Evolutionary conservation across 1,140 invertebrate species (phyloP).

Genomic region (Myzus persicae): DNA sequence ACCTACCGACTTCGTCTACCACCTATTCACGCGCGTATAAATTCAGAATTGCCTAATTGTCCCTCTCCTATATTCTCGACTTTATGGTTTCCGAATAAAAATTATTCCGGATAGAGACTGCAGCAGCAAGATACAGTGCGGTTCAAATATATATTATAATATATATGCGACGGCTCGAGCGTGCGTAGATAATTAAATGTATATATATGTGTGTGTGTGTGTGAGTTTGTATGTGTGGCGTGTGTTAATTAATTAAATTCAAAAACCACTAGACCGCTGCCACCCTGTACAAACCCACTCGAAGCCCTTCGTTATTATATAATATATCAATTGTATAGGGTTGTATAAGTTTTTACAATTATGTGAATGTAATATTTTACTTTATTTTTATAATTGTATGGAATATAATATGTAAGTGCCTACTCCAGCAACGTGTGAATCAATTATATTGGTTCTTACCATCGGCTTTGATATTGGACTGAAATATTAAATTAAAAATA

Average conservation of each 20-base stretch:
- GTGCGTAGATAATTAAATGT: background rate
- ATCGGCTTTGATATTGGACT: background rate
- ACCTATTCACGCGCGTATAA: background rate
- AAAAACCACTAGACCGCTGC: constrained; percentile 45
- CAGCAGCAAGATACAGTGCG: background rate
- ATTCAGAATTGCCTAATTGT: background rate
- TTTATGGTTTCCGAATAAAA: constrained; percentile 30
- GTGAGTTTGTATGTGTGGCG: too few relatives aligned
- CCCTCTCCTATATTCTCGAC: background rate
- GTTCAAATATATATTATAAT: background rate
- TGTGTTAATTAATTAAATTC: constrained; percentile 54
- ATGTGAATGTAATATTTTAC: background rate
- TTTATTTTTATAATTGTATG: background rate
- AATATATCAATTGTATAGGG: background rate
- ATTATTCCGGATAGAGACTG: background rate
- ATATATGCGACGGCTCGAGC: background rate
- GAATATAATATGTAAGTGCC: background rate
- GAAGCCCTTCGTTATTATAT: constrained; percentile 5
- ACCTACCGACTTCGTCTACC: background rate
- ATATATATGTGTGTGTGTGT: background rate
- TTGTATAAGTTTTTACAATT: background rate
- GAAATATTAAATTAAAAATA: background rate
- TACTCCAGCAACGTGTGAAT: background rate
- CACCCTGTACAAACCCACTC: constrained; percentile 1
- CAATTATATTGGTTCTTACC: background rate